Conservation (phyloP, 2,797 vertebrate species). For the Enteromius fasciolatus region DNA sequence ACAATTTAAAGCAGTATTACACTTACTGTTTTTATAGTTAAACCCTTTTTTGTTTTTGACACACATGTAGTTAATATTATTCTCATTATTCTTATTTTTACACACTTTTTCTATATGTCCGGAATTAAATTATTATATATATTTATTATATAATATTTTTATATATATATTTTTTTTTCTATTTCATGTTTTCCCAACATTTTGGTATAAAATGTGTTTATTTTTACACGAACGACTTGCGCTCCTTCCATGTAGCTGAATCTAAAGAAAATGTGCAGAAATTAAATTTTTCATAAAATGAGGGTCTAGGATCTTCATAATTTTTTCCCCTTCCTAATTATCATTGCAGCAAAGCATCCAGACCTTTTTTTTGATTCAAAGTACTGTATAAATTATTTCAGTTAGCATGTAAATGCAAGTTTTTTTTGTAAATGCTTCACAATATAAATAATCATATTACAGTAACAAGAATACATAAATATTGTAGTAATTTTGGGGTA, state of each 20-base stretch:
- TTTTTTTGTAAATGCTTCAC: not conserved
- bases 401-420: not conserved
- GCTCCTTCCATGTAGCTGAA: not conserved
- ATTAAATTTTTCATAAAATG: not conserved
- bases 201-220: not conserved
- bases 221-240: not conserved
- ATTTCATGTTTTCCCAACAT: not conserved
- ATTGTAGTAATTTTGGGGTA: not conserved
- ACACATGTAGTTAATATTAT: not conserved
- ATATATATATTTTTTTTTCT: no score
- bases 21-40: no score
- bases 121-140: no score
- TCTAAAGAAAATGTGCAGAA: not conserved
- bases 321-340: not conserved
- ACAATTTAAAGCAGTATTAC: no score
- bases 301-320: not conserved
- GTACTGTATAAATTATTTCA: not conserved
- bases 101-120: no score
- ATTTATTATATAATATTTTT: no score
- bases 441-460: not conserved
- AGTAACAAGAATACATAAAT: not conserved
- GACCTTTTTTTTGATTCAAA: not conserved
- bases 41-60: no score
- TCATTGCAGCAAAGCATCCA: not conserved
- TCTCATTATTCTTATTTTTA: not conserved